Conservation (phyloP, 1,140 invertebrate species). For the Pogonomyrmex barbatus region DNA sequence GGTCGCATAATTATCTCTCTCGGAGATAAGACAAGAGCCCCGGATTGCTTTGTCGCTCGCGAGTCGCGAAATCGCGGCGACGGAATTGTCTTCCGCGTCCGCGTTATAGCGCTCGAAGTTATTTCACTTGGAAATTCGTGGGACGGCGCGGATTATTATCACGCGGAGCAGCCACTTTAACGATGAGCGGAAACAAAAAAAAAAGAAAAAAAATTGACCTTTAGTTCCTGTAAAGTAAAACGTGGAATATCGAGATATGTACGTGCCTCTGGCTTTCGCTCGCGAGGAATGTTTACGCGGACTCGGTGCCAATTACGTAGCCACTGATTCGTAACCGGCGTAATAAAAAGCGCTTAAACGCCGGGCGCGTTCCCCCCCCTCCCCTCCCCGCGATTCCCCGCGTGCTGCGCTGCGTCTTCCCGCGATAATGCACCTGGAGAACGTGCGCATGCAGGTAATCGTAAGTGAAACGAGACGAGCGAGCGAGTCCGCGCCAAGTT, state of each 20-base stretch:
- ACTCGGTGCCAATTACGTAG: slow-evolving; percentile 35
- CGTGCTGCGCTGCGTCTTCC: slow-evolving; percentile 13
- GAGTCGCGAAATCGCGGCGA: slow-evolving; percentile 9
- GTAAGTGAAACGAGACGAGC: slow-evolving; percentile 25
- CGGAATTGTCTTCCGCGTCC: slow-evolving; percentile 20
- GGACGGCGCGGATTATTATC: slow-evolving; percentile 38
- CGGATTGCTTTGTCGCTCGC: slow-evolving; percentile 17
- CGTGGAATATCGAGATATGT: not conserved
- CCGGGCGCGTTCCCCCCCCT: slow-evolving; percentile 30
- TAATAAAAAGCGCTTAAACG: slow-evolving; percentile 65
- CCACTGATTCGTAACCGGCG: slow-evolving; percentile 40
- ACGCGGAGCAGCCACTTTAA: not conserved
- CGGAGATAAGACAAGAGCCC: slow-evolving; percentile 18
- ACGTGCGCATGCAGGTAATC: slow-evolving; percentile 14
- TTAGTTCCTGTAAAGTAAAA: slow-evolving; percentile 8
- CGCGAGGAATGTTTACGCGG: slow-evolving; percentile 5
- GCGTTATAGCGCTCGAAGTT: not conserved
- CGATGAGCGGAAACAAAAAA: not conserved
- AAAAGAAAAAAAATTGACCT: slow-evolving; percentile 2
- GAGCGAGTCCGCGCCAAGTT: slow-evolving; percentile 56
- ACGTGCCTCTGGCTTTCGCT: slow-evolving; percentile 19
- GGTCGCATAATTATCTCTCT: slow-evolving; percentile 17
- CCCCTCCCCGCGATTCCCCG: slow-evolving; percentile 36
- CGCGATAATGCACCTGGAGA: slow-evolving; percentile 35
- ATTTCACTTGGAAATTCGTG: slow-evolving; percentile 13